Base-by-base conservation (phyloP, 2,888 invertebrate genomes). In the Synanthedon tipuliformis region DNA sequence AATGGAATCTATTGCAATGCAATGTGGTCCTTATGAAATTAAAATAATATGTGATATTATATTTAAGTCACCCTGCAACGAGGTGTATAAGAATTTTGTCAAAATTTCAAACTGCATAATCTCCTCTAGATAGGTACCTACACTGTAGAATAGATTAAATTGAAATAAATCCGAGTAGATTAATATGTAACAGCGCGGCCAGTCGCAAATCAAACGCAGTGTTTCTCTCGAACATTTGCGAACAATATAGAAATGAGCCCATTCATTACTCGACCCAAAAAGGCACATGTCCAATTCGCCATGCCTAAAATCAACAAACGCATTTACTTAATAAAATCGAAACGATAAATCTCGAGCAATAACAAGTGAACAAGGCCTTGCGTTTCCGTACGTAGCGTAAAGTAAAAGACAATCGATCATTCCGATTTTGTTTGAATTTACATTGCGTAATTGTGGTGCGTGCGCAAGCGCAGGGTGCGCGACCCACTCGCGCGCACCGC, bases 401-500 rank as follows among this genome's bases (percentile, higher is more conserved):
- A n/a, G 66, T 66, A 45, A 45, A n/a, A 15, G 49, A 49, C 75
- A 77, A 81, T 83, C 83, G 79, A 83, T 82, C 83, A 82, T 69
- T 74, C 72, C 67, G 65, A 68, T 59, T 73, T 73, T 73, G 60
- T 73, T 73, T 73, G 78, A 73, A 83, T 83, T 82, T 83, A 82
- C 82, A 81, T 79, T 75, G 74, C 77, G 78, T 81, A 83, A 83
- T 81, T 81, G 76, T 75, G 75, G 74, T 74, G 73, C 73, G 76
- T 75, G 71, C 71, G 74, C 61, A 15, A 11, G 15, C 45, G 45
- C 45, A 15, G 15, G 13, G 45, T 45, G 15, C 45, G 45, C 45
- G 45, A 45, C 45, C 34, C 45, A 12, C 45, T 15, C 13, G 13
- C 45, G 45, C 45, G 13, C 45, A 45, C 45, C 45, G 45, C 68